A percentile compares a stretch with the other conserved stretches of the same genome.
phyloP scores from a whole-genome alignment of 2,888 invertebrate species.

The Apamea anceps region DNA sequence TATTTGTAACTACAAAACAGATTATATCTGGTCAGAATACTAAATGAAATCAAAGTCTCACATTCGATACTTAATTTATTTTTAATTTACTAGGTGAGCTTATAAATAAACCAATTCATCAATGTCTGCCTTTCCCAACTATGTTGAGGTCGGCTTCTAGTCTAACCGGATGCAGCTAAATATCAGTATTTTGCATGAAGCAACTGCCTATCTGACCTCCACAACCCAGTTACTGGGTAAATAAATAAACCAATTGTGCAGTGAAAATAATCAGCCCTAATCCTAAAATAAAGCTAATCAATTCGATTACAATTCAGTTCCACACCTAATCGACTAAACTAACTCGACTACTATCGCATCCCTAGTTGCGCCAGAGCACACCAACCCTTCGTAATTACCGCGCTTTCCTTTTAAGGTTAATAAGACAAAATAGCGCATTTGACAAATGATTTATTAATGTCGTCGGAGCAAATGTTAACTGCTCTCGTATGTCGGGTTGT shows the following conservation, averaged over 20 bases:
- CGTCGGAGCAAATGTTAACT: constrained; percentile 79
- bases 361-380: constrained; percentile 61
- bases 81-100: background rate
- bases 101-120: background rate
- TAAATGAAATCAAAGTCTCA: background rate
- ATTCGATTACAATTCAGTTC: background rate
- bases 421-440: constrained; percentile 84
- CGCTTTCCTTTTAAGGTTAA: constrained; percentile 83
- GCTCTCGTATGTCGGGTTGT: constrained; percentile 33
- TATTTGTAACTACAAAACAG: background rate
- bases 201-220: too few relatives aligned
- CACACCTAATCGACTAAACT: constrained; percentile 29
- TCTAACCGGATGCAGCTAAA: too few relatives aligned
- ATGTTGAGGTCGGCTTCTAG: too few relatives aligned
- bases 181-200: too few relatives aligned
- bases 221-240: background rate
- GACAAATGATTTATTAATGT: constrained; percentile 83
- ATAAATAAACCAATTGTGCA: background rate
- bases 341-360: constrained; percentile 41
- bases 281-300: background rate
- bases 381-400: constrained; percentile 75
- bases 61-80: background rate
- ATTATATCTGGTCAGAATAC: too few relatives aligned
- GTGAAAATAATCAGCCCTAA: background rate
- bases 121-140: too few relatives aligned